Percentiles rank a stretch among this genome's conserved stretches.
Evolutionary conservation across 1,140 invertebrate species (phyloP).

Genomic region (Kradibia gibbosae): DNA sequence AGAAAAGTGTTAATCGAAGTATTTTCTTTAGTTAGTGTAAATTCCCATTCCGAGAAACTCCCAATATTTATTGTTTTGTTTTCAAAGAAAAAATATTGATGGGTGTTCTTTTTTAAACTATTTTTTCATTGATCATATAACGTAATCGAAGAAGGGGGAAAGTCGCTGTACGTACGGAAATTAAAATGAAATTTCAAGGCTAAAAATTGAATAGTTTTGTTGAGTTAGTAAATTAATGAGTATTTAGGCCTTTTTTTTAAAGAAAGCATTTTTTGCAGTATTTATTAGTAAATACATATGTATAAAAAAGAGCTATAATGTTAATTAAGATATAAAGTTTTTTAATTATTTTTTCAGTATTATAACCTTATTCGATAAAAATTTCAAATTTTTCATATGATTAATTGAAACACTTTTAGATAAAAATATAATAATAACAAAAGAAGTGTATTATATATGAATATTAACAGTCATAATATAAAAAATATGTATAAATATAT

Average conservation of each 20-base stretch:
- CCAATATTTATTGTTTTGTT: too few species aligned
- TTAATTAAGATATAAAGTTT: not conserved
- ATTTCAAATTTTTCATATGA: not conserved
- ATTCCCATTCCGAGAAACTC: too few species aligned
- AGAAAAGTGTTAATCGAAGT: too few species aligned
- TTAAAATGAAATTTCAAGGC: slow-evolving; percentile 15
- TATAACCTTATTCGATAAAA: not conserved
- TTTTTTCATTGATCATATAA: not conserved
- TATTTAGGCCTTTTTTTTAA: slow-evolving; percentile 4
- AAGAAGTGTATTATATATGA: too few species aligned
- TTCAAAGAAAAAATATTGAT: not conserved
- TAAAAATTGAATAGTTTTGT: slow-evolving; percentile 12
- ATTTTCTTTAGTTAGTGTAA: too few species aligned
- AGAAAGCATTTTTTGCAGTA: not conserved
- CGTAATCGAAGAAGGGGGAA: not conserved
- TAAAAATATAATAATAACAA: not conserved
- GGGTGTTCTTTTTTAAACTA: not conserved
- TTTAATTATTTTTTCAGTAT: not conserved
- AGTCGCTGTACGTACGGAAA: not conserved
- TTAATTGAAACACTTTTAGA: not conserved
- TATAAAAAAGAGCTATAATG: not conserved
- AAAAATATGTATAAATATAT: not conserved
- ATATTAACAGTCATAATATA: too few species aligned
- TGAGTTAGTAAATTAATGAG: slow-evolving; percentile 23
- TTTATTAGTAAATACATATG: not conserved